Base-by-base conservation (phyloP, 1,140 invertebrate species). In the Liolophura sinensis region DNA sequence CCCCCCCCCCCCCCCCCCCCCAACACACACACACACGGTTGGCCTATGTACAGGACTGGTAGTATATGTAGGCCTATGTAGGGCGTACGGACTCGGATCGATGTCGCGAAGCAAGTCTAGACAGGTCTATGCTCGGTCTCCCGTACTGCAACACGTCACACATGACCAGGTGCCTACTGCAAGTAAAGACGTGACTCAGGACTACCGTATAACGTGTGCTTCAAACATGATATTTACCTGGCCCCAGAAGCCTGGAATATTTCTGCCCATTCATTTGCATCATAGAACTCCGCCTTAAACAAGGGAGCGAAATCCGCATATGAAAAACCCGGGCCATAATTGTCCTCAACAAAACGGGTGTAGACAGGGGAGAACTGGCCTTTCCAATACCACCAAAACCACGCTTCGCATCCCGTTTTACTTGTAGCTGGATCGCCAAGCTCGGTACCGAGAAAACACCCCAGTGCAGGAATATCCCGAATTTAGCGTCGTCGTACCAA, bases 381-480 rank as follows among this genome's bases (percentile, higher is more conserved):
- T 64, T 71, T 67, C 50, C 59, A 67, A 22, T 16, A 15, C 22
- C 66, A 40, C 82, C 82, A 84, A 40, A 71, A 62, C 31, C 64
- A 57, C 22, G 73, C 78, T 25, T 66, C 70, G n/a, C 69, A 51
- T 20, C 60, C 60, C 7, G 46, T 49, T 25, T 31, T 16, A 40
- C 57, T 40, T 40, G 31, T 40, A 9, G 31, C 50, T 12, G 18
- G 49, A 62, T 5, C 67, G 52, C 62, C 71, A 68, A 84, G 47
- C 70, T 72, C 14, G 83, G 83, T 5, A 80, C 78, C 24, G 78
- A 76, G 58, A 78, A 80, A 12, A 80, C 76, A 18, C 81, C 81
- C 81, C 81, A 84, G 65, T 84, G 83, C 12, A 84, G 62, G 69
- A 84, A 84, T 56, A 84, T 84, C 9, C 82, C 83, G 50, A 84